A percentile compares a stretch with the other conserved stretches of the same genome.
phyloP scores from a whole-genome alignment of 2,797 vertebrate species.

The Mallotus villosus region DNA sequence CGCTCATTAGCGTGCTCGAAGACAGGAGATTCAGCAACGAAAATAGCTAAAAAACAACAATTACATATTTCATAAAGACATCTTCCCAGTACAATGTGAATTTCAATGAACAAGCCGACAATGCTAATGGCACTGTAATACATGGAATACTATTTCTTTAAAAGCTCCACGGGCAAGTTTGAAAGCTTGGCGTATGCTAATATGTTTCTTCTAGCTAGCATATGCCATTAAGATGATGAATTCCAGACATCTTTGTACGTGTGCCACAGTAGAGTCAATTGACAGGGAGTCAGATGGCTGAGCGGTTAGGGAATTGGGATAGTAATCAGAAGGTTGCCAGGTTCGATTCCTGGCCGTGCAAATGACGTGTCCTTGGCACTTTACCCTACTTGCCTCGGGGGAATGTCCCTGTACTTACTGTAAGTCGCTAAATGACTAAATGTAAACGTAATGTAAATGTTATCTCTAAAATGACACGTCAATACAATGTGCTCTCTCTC shows the following conservation, averaged over 20 bases:
- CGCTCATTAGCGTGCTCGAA: background rate
- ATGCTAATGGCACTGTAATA: background rate
- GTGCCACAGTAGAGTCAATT: no score
- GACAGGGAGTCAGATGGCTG: no score
- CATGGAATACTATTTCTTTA: background rate
- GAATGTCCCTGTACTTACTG: no score
- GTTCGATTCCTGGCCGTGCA: no score
- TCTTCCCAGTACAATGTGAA: constrained; percentile 31
- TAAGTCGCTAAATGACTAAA: no score
- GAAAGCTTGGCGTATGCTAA: background rate
- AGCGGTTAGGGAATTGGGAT: no score
- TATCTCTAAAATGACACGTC: constrained; percentile 37
- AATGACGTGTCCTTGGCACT: no score
- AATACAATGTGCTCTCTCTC: background rate
- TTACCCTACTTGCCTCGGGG: no score
- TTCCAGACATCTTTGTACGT: background rate
- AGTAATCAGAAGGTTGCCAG: no score
- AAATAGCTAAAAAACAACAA: constrained; percentile 33
- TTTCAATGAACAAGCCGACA: constrained; percentile 33
- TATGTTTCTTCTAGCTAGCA: background rate
- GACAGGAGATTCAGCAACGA: constrained; percentile 36
- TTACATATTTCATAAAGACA: constrained; percentile 3
- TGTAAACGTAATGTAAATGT: no score
- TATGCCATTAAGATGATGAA: background rate
- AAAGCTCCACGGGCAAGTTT: background rate